These are phyloP conservation scores for Boulengeromyrus knoepffleri DNA, from an alignment of 2,113 vertebrate species.

Conservation along the genomic window DNA sequence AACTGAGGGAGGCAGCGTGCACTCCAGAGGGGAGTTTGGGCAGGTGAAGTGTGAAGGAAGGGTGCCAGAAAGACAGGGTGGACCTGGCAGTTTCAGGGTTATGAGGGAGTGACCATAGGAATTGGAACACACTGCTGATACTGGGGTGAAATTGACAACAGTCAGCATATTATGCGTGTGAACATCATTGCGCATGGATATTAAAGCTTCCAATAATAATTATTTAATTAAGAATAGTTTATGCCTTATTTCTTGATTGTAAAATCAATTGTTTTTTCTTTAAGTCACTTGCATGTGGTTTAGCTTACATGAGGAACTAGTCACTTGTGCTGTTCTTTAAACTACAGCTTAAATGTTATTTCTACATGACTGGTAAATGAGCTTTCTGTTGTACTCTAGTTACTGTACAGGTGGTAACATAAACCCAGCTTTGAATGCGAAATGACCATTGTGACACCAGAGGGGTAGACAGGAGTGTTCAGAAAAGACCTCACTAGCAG, in stretches of 20 bases:
- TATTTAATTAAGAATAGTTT: not conserved
- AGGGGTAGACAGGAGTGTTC: not conserved
- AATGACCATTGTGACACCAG: not conserved
- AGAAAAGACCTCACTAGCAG: not conserved
- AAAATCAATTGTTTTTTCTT: not conserved
- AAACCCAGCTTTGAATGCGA: not conserved
- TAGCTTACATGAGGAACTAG: not conserved
- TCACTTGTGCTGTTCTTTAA: not conserved
- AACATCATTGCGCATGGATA: not conserved
- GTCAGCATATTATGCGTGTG: not conserved
- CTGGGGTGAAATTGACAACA: not conserved
- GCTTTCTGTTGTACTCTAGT: not conserved
- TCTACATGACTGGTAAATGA: not conserved
- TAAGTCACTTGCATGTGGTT: not conserved
- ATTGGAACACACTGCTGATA: not conserved
- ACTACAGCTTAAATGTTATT: not conserved
- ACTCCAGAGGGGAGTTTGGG: not conserved
- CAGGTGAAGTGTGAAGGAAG: not conserved
- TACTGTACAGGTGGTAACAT: not conserved
- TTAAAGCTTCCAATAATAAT: not conserved
- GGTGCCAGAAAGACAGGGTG: not conserved
- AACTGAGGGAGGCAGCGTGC: too few species aligned
- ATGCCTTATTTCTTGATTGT: not conserved
- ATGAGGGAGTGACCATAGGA: not conserved
- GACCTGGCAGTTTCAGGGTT: not conserved